A percentile compares a stretch with the other conserved stretches of the same genome.
phyloP scores from a whole-genome alignment of 2,797 vertebrate genomes.

The Rhynchotus rufescens region DNA sequence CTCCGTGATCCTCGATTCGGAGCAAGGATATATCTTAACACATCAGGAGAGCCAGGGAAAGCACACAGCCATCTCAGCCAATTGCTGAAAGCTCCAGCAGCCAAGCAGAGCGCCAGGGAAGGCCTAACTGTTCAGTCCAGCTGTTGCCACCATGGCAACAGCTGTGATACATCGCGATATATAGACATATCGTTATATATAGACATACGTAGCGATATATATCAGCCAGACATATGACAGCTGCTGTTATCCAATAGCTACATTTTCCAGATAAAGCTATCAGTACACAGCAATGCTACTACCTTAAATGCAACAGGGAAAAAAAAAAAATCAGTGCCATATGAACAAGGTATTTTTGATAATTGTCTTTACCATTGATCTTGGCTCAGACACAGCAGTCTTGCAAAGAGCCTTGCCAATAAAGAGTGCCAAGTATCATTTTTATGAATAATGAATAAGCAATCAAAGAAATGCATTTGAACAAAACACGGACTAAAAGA shows the following conservation, averaged over 20 bases:
- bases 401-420: conserved; percentile 47
- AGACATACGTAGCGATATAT: not conserved
- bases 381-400: conserved; percentile 42
- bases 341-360: conserved; percentile 15
- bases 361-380: conserved; percentile 44
- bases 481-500: conserved; percentile 41
- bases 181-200: no score
- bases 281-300: not conserved
- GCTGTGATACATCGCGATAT: no score
- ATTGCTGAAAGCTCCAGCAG: not conserved
- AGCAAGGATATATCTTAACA: not conserved
- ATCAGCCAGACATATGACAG: not conserved
- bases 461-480: conserved; percentile 45
- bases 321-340: not conserved
- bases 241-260: not conserved
- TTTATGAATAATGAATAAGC: conserved; percentile 63
- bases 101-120: not conserved
- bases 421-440: conserved; percentile 38
- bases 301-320: conserved; percentile 2
- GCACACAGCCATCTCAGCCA: not conserved
- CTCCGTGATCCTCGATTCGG: not conserved
- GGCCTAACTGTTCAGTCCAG: not conserved
- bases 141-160: no score
- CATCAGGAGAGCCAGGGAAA: not conserved
- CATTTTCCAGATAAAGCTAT: conserved; percentile 8